phyloP scores from a whole-genome alignment of 2,888 invertebrate genomes.

The Geotrupes spiniger region DNA sequence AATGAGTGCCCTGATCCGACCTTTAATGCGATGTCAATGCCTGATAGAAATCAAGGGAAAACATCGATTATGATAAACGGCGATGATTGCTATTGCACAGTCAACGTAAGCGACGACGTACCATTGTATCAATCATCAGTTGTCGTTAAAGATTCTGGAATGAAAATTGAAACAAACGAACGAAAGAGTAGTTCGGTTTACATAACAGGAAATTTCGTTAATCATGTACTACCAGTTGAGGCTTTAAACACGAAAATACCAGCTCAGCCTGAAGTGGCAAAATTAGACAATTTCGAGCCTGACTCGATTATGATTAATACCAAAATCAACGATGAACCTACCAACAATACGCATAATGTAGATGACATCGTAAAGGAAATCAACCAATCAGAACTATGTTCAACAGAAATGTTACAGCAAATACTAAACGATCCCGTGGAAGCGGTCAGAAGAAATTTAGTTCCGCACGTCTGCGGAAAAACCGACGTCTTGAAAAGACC shows the following conservation, averaged over 20 bases:
- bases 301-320: too few relatives aligned
- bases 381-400: slow-evolving; percentile 8
- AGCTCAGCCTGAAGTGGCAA: too few relatives aligned
- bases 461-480: slow-evolving; percentile 76
- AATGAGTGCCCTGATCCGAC: slow-evolving; percentile 47
- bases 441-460: slow-evolving; percentile 70
- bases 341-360: too few relatives aligned
- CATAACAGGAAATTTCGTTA: slow-evolving; percentile 43
- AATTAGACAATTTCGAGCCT: too few relatives aligned
- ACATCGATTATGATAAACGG: slow-evolving; percentile 73
- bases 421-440: slow-evolving; percentile 63
- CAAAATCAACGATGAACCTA: too few relatives aligned
- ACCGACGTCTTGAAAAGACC: slow-evolving; percentile 50
- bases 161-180: slow-evolving; percentile 28
- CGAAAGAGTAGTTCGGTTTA: slow-evolving; percentile 47
- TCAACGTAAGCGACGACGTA: slow-evolving; percentile 66
- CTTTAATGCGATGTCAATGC: slow-evolving; percentile 37
- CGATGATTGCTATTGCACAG: slow-evolving; percentile 72
- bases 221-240: too few relatives aligned
- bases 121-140: slow-evolving; percentile 73
- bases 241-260: too few relatives aligned
- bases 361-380: background rate
- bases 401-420: slow-evolving; percentile 14
- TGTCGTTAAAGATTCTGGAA: slow-evolving; percentile 60
- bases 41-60: slow-evolving; percentile 50